phyloP scores from a whole-genome alignment of 2,113 vertebrate species.

The Coregonus clupeaformis region DNA sequence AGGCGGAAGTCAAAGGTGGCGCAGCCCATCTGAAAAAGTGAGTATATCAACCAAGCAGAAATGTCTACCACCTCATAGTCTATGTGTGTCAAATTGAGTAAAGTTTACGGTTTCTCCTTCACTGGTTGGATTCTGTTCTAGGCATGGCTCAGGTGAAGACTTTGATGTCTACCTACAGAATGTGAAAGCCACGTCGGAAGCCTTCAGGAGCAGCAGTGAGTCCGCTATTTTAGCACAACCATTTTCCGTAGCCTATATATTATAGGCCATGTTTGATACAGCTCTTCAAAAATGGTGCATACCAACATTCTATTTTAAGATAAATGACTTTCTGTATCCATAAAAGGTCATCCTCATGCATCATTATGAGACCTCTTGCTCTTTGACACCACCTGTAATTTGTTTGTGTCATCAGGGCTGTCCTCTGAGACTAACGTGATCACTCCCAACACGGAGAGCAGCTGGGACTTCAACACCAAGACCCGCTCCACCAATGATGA shows the following conservation, averaged over 20 bases:
- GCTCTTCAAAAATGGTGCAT: not conserved
- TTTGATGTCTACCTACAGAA: conserved; percentile 85
- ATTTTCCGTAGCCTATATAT: too few relatives aligned
- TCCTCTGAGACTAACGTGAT: conserved; percentile 87
- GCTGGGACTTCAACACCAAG: conserved; percentile 93
- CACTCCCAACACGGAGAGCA: conserved; percentile 94
- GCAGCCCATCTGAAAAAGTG: conserved; percentile 74
- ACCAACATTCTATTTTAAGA: not conserved
- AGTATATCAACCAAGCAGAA: conserved; percentile 31
- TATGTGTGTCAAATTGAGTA: too few relatives aligned
- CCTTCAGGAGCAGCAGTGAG: conserved; percentile 90
- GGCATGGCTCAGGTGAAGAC: conserved; percentile 80
- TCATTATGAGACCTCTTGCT: too few relatives aligned
- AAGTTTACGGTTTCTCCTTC: too few relatives aligned
- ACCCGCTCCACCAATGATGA: conserved; percentile 93
- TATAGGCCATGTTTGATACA: not conserved
- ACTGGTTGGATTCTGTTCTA: conserved; percentile 49
- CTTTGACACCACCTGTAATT: not conserved
- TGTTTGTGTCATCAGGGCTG: conserved; percentile 73
- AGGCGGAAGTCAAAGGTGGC: conserved; percentile 62
- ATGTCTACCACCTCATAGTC: too few relatives aligned
- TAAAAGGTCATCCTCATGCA: too few relatives aligned
- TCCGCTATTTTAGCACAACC: conserved; percentile 27
- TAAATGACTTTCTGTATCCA: too few relatives aligned
- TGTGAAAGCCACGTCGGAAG: conserved; percentile 87